Evolutionary conservation across 2,113 vertebrate genomes (phyloP).

Genomic region (Carlito syrichta): DNA sequence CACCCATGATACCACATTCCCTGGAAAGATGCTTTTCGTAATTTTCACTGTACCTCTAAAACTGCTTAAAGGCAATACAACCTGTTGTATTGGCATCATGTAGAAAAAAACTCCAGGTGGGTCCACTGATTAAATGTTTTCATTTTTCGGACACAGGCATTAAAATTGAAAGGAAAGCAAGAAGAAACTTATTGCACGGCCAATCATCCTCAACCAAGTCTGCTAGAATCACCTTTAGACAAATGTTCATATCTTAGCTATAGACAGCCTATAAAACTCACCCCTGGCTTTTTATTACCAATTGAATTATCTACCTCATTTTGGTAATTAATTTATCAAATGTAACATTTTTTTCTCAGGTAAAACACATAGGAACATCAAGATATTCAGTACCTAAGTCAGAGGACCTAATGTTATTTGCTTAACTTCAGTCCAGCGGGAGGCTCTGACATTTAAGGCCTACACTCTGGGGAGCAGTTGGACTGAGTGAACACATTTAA

Average conservation of each 20-base stretch:
- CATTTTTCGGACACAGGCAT: background rate
- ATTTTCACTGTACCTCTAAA: background rate
- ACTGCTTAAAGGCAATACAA: background rate
- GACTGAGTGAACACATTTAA: background rate
- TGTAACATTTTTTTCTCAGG: constrained; percentile 69
- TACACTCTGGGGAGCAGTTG: background rate
- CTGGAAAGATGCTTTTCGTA: background rate
- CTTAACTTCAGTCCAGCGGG: background rate
- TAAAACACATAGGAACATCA: background rate
- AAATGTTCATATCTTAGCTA: background rate
- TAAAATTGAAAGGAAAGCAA: background rate
- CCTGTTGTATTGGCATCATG: background rate
- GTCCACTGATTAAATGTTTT: background rate
- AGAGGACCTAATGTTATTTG: background rate
- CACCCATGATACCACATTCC: background rate
- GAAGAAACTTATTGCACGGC: background rate
- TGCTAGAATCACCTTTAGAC: background rate
- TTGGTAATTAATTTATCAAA: constrained; percentile 45
- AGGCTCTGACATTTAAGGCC: fast-evolving
- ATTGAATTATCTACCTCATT: constrained; percentile 76
- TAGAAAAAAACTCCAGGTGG: background rate
- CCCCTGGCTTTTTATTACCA: background rate
- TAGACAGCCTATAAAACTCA: background rate
- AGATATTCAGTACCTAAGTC: background rate
- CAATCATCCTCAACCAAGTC: background rate